Evolutionary conservation across 2,113 vertebrate species (phyloP), one percentile per base, ranked within the genome.

Genomic region (Ammodytes dubius): DNA sequence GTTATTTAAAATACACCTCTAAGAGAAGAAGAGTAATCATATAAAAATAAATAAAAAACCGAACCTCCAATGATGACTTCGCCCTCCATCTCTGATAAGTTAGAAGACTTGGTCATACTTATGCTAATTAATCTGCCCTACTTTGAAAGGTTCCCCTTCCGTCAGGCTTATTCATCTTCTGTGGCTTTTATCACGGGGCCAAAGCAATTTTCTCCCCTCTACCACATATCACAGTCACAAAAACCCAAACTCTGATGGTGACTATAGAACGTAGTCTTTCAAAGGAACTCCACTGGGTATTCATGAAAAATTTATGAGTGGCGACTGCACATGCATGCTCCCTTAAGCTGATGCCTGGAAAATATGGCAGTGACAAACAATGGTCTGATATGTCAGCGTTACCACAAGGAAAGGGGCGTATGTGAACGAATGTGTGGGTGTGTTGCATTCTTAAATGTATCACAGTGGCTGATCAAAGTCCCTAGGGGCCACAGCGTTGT

Each of bases 241-340:
- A 87, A 81, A 82, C 87, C 82, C 80, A 70, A 91, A 85, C 65
- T 79, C 69, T 85, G 88, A 90, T 85, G 85, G 86, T 35, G 81
- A 89, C 87, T 87, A 86, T 79, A 85, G 84, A 88, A 77, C 40
- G 19, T 42, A 63, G 83, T 83, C 88, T 86, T 91, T 92, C 86
- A 88, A 91, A 91, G 88, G 73, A 87, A 81, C 86, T 91, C 89
- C 86, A 76, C 37, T 87, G 86, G 69, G 76, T 85, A 77, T 88
- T 86, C 90, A 95, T 95, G 91, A 93, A 95, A 95, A 93, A 95
- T 95, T 90, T 91, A 95, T 93, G 92, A 94, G 83, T 46, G 61
- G 74, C 57, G 70, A 88, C 87, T 90, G 79, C 89, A 91, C 88
- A 89, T 78, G 79, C 89, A 88, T 87, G 88, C 91, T 90, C 87